Conservation (phyloP, 2,113 vertebrate species). For the Puntigrus tetrazona region DNA sequence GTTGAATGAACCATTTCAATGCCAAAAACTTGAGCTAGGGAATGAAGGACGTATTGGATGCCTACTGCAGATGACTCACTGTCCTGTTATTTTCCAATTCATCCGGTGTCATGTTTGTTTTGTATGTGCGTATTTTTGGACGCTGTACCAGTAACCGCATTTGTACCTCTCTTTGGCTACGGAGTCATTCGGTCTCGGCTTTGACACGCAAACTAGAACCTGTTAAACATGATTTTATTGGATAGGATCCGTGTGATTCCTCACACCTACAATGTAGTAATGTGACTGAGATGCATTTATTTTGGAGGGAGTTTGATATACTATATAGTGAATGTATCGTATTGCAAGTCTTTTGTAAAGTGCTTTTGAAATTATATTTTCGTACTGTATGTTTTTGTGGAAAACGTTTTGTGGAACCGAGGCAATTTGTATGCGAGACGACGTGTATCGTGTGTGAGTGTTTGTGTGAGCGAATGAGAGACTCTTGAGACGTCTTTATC, state of each 20-base stretch:
- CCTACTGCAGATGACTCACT: constrained; percentile 20
- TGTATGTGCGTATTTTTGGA: constrained; percentile 10
- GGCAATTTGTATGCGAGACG: constrained; percentile 83
- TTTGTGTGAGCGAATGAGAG: constrained; percentile 38
- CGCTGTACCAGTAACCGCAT: constrained; percentile 11
- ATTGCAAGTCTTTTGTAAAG: constrained; percentile 91
- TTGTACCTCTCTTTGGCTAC: constrained; percentile 8
- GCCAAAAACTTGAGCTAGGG: constrained; percentile 18
- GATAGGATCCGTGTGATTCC: constrained; percentile 57
- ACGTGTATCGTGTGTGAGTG: constrained; percentile 35
- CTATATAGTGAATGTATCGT: constrained; percentile 98
- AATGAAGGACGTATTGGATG: constrained; percentile 17
- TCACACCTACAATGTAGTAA: constrained; percentile 29
- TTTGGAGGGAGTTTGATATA: constrained; percentile 86
- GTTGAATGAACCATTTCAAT: neutral
- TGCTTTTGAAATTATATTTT: constrained; percentile 99
- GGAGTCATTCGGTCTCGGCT: constrained; percentile 24
- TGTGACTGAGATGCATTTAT: constrained; percentile 63
- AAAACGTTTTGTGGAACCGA: constrained; percentile 89
- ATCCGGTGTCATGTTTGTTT: constrained; percentile 16
- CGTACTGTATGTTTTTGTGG: constrained; percentile 87
- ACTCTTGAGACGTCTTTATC: constrained; percentile 72
- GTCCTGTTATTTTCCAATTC: constrained; percentile 18
- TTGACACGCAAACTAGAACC: neutral
- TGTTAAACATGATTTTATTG: constrained; percentile 42